Conservation (phyloP, 2,888 invertebrate genomes). For the Melanostoma mellinum region DNA sequence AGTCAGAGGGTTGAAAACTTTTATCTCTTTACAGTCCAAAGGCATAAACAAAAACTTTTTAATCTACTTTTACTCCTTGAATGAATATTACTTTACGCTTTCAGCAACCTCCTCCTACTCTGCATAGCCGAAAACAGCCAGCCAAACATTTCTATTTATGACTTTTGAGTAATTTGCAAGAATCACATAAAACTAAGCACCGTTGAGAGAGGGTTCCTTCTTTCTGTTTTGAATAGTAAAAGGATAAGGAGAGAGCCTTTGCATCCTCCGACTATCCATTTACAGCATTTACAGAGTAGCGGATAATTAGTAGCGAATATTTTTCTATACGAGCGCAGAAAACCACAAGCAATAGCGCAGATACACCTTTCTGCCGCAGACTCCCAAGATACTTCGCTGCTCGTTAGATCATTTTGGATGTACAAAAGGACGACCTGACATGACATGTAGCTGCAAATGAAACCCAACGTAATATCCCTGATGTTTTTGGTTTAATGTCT, state of each 20-base stretch:
- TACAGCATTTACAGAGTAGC: slow-evolving; percentile 26
- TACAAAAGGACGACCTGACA: slow-evolving; percentile 55
- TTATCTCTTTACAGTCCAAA: slow-evolving; percentile 64
- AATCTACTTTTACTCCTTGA: slow-evolving; percentile 59
- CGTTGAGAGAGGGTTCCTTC: slow-evolving; percentile 12
- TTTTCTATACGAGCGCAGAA: slow-evolving; percentile 25
- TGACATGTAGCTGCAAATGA: slow-evolving; percentile 63
- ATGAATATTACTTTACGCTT: slow-evolving; percentile 53
- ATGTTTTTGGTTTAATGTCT: slow-evolving; percentile 71
- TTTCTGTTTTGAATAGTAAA: not conserved
- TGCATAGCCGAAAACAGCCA: slow-evolving; percentile 25
- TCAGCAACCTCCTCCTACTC: not conserved
- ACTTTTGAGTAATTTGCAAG: slow-evolving; percentile 61
- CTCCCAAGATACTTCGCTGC: slow-evolving; percentile 33
- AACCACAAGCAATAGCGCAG: slow-evolving; percentile 56
- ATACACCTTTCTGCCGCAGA: slow-evolving; percentile 15
- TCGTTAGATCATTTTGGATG: slow-evolving; percentile 49
- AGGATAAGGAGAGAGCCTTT: slow-evolving; percentile 11
- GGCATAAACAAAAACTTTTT: slow-evolving; percentile 69
- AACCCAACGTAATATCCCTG: slow-evolving; percentile 62
- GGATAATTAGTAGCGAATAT: slow-evolving; percentile 67
- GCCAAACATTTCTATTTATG: slow-evolving; percentile 63
- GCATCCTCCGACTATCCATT: slow-evolving; percentile 24
- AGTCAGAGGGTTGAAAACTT: slow-evolving; percentile 49
- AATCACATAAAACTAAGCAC: slow-evolving; percentile 63